phyloP scores from a whole-genome alignment of 2,797 vertebrate genomes.

The Heterohyrax brucei region DNA sequence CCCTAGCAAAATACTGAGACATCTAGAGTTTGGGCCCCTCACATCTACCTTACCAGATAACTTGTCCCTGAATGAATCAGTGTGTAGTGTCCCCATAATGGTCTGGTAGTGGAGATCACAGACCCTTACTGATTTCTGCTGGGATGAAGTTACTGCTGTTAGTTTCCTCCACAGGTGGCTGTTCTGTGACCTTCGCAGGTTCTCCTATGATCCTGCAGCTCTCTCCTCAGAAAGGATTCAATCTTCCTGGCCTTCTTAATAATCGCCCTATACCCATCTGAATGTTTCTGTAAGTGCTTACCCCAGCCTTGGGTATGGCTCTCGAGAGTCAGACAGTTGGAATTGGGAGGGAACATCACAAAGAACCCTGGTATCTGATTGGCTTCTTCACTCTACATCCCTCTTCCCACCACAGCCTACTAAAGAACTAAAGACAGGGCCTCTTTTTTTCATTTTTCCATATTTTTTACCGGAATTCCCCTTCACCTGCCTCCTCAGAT shows the following conservation, averaged over 20 bases:
- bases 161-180: neutral
- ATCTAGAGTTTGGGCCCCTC: neutral
- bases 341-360: neutral
- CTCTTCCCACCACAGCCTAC: neutral
- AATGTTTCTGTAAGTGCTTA: neutral
- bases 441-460: neutral
- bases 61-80: neutral
- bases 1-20: neutral
- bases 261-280: neutral
- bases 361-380: neutral
- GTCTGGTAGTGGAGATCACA: neutral
- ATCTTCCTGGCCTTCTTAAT: neutral
- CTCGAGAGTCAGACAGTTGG: neutral
- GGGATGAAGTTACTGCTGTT: neutral
- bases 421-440: neutral
- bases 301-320: neutral
- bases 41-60: neutral
- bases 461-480: neutral
- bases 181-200: neutral
- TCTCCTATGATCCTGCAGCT: neutral
- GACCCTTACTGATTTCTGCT: neutral
- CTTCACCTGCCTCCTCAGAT: neutral
- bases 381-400: neutral
- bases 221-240: neutral
- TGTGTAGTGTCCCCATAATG: accelerated